These are phyloP conservation scores for Scylla paramamosain DNA, from an alignment of 1,140 invertebrate species.

Conservation along the genomic window DNA sequence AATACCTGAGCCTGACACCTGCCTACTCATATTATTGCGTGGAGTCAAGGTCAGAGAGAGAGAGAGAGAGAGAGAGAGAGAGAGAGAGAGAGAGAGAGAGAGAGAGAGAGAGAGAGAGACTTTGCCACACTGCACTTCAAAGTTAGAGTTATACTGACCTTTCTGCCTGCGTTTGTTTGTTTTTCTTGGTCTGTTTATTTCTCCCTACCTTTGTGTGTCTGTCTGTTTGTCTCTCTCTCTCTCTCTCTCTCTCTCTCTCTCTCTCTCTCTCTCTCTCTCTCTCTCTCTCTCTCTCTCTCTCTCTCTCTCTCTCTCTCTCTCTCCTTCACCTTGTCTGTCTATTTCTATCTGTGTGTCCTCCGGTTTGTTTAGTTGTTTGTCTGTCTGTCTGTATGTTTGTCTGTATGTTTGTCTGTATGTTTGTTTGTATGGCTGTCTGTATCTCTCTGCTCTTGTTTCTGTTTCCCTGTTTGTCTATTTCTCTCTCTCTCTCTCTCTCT, in stretches of 20 bases:
- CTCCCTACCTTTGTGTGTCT: neutral
- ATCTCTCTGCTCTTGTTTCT: conserved; percentile 4
- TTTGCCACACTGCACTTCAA: neutral
- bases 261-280: conserved; percentile 13
- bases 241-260: conserved; percentile 20
- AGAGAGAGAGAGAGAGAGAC: neutral
- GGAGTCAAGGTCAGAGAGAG: conserved; percentile 31
- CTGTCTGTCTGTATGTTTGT: neutral
- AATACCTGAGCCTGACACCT: too few relatives aligned
- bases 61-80: neutral
- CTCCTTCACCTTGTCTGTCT: too few relatives aligned
- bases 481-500: conserved; percentile 52
- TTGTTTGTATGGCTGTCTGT: neutral
- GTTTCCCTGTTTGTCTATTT: neutral
- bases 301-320: conserved; percentile 50
- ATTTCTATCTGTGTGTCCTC: neutral
- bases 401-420: neutral
- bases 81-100: conserved; percentile 33
- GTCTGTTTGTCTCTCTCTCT: neutral
- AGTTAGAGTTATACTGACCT: neutral
- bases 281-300: conserved; percentile 50
- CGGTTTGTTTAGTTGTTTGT: neutral
- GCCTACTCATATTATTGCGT: too few relatives aligned
- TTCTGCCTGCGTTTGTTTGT: neutral
- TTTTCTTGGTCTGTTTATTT: neutral